Base-by-base conservation (phyloP, 2,113 vertebrate genomes). In the Thomomys bottae region DNA sequence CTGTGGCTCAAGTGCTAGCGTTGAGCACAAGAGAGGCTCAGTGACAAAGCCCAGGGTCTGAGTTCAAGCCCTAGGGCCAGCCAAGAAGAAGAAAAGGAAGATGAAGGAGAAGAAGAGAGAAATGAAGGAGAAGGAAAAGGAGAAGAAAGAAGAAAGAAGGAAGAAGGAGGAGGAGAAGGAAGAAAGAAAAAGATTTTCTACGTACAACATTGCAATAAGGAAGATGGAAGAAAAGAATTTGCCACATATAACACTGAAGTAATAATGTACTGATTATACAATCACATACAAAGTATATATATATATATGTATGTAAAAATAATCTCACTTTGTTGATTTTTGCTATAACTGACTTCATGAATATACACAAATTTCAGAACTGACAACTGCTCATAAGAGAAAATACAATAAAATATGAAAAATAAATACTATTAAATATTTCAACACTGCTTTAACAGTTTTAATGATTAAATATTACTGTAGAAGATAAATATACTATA, bases 381-480 rank as follows among this genome's bases (percentile, higher is more conserved):
- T 61, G 15, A 64, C 61, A n/a, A 34, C 40, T 67, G 85, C 32
- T 67, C 40, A 0, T 73, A 34, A 84, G 1, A 88, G 8, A 80
- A 86, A 76, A 59, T 89, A 76, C 23, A 89, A 42, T 64, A 72
- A 92, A 30, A 93, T 81, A 90, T 63, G 79, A 78, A 87, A 72
- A 70, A 20, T 64, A 84, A 92, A 6, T 61, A 2, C 2, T 85
- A 81, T 3, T 90, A 61, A 34, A 85, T n/a, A n/a, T 21, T 82
- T 12, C 88, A 84, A 80, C 5, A 88, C 4, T 67, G 87, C 42
- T 21, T 70, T 67, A 75, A 66, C 3, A 72, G 8, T 79, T 92
- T 94, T 75, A 91, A 83, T 42, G 12, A 82, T 80, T 70, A 91
- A 70, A 72, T 82, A 73, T 32, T n/a, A 88, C 93, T 94, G 92